These are phyloP conservation scores for Drosophila kikkawai DNA, from an alignment of 1,140 invertebrate species.

Conservation along the genomic window DNA sequence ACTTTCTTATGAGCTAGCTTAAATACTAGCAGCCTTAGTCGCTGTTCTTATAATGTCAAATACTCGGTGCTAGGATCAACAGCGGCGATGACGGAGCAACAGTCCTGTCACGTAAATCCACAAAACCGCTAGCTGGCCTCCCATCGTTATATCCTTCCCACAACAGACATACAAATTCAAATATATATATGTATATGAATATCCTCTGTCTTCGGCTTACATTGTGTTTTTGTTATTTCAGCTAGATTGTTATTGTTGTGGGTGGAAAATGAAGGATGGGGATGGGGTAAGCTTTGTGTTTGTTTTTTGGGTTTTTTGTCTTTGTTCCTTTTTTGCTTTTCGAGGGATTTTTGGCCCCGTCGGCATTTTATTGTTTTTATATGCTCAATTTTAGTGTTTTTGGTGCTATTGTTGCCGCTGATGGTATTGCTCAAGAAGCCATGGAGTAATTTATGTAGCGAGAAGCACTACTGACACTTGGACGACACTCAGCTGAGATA, in stretches of 20 bases:
- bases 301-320: constrained; percentile 14
- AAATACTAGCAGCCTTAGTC: not conserved
- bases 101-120: constrained; percentile 50
- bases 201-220: constrained; percentile 22
- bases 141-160: constrained; percentile 8
- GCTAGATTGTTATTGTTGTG: constrained; percentile 31
- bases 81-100: constrained; percentile 29
- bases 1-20: not conserved
- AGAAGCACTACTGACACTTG: constrained; percentile 76
- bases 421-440: constrained; percentile 57
- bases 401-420: constrained; percentile 46
- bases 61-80: constrained; percentile 11
- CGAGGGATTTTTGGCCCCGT: constrained; percentile 4
- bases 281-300: constrained; percentile 12
- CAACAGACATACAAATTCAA: not conserved
- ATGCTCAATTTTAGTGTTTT: constrained; percentile 49
- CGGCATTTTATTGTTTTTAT: constrained; percentile 55
- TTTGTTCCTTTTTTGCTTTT: constrained; percentile 23
- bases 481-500: constrained; percentile 81
- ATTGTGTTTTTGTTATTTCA: constrained; percentile 16
- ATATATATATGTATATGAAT: not conserved
- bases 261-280: not conserved
- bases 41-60: constrained; percentile 16
- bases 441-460: constrained; percentile 78
- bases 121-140: constrained; percentile 14